Evolutionary conservation across 2,888 invertebrate species (phyloP).

Genomic region (Cheilosia vernalis): DNA sequence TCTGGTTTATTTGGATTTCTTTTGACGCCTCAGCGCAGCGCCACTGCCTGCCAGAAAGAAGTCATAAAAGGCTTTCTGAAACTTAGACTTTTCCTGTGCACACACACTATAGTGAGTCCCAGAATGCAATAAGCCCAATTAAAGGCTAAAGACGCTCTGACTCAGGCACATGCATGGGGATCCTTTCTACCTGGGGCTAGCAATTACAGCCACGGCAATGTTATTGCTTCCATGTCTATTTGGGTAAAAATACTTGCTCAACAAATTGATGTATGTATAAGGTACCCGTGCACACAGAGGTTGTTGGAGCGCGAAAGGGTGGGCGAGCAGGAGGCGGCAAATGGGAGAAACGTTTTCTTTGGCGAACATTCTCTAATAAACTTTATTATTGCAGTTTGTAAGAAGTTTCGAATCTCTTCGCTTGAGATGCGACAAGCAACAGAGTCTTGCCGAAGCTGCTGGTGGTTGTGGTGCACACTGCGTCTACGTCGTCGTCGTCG

Average conservation of each 20-base stretch:
- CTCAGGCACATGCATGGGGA: conserved; percentile 23
- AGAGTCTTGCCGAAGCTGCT: conserved; percentile 47
- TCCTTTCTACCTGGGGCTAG: conserved; percentile 57
- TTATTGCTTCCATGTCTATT: conserved; percentile 64
- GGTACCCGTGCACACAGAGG: not conserved
- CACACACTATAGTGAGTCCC: conserved; percentile 2
- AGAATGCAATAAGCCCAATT: conserved; percentile 68
- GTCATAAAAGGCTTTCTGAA: not conserved
- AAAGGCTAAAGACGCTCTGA: conserved; percentile 4
- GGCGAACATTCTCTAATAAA: conserved; percentile 68
- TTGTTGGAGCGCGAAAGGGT: too few relatives aligned
- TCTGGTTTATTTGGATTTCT: not conserved
- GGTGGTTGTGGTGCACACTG: conserved; percentile 1
- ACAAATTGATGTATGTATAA: conserved; percentile 63
- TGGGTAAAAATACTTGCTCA: conserved; percentile 45
- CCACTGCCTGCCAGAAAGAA: not conserved
- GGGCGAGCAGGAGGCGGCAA: not conserved
- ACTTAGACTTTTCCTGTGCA: not conserved
- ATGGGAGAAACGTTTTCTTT: conserved; percentile 44
- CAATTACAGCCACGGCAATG: conserved; percentile 59
- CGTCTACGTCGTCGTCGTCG: conserved; percentile 19
- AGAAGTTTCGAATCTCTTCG: conserved; percentile 70
- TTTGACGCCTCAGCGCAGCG: conserved; percentile 3
- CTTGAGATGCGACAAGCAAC: conserved; percentile 61
- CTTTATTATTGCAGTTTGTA: conserved; percentile 74